Conservation (phyloP, 2,888 invertebrate species). For the Branchellion lobata region DNA sequence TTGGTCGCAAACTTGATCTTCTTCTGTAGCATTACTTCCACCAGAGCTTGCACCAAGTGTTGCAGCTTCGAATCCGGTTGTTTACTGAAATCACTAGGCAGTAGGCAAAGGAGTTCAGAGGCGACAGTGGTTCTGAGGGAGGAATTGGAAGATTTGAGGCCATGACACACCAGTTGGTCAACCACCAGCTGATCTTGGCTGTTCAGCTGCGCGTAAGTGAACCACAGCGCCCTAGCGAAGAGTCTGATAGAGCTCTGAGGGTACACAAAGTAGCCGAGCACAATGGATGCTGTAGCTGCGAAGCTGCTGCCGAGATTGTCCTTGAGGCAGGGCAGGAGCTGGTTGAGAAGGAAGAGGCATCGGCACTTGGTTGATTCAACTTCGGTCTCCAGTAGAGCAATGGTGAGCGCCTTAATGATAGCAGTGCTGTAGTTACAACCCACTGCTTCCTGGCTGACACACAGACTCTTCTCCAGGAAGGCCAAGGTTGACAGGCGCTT, state of each 20-base stretch:
- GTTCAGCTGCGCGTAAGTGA: not conserved
- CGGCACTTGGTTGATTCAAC: not conserved
- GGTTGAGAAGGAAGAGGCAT: not conserved
- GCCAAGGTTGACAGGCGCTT: not conserved
- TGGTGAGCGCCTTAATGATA: not conserved
- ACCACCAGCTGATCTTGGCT: not conserved
- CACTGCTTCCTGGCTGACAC: not conserved
- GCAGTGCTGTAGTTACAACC: not conserved
- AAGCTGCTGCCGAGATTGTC: not conserved
- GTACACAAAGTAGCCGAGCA: slow-evolving; percentile 15
- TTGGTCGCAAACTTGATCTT: not conserved
- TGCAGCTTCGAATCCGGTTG: not conserved
- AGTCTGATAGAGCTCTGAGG: not conserved
- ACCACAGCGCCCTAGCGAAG: not conserved
- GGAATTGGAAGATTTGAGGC: not conserved
- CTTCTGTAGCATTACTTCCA: not conserved
- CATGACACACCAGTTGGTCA: slow-evolving; percentile 6
- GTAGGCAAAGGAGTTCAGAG: not conserved
- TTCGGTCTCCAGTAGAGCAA: not conserved
- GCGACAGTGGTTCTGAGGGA: not conserved
- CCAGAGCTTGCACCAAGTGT: not conserved
- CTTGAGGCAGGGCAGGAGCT: slow-evolving; percentile 6
- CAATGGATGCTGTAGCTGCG: not conserved
- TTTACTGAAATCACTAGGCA: not conserved
- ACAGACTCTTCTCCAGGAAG: not conserved